These are phyloP conservation scores for Malachius bipustulatus DNA, from an alignment of 2,888 invertebrate genomes.

Conservation along the genomic window DNA sequence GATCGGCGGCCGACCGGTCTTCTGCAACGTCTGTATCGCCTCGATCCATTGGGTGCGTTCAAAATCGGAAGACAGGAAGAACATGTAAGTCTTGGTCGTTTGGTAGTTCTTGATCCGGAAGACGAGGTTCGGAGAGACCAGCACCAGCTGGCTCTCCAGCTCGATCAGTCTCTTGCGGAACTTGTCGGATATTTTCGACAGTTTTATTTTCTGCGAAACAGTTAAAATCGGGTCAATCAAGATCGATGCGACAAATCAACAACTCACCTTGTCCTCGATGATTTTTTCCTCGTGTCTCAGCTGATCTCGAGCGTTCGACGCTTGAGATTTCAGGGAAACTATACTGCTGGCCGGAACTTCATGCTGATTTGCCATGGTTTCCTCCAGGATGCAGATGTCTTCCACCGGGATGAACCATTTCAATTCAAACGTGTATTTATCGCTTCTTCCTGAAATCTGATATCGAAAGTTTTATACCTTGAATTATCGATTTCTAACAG, in stretches of 20 bases:
- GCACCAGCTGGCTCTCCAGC: constrained; percentile 77
- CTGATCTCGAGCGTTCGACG: constrained; percentile 77
- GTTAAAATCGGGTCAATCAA: not conserved
- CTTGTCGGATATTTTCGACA: constrained; percentile 62
- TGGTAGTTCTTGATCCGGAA: constrained; percentile 66
- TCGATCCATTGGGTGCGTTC: constrained; percentile 92
- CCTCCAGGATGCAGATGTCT: constrained; percentile 66
- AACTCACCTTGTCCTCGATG: constrained; percentile 47
- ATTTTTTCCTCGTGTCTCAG: constrained; percentile 66
- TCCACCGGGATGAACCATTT: constrained; percentile 88
- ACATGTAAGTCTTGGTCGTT: constrained; percentile 60
- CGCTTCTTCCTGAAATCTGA: constrained; percentile 62
- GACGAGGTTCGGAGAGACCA: constrained; percentile 81
- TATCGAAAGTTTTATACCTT: constrained; percentile 14
- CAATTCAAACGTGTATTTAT: constrained; percentile 82
- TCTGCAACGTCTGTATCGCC: constrained; percentile 72
- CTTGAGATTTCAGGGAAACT: constrained; percentile 71
- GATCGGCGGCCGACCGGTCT: constrained; percentile 42
- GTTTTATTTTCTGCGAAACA: constrained; percentile 43
- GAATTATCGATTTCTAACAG: not conserved
- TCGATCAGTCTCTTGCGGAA: constrained; percentile 83
- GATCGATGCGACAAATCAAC: too few relatives aligned
- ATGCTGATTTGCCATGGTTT: constrained; percentile 51
- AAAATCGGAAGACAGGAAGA: constrained; percentile 88
- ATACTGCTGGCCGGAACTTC: constrained; percentile 74